Percentiles rank a stretch among this genome's conserved stretches.
These are phyloP conservation scores for Cyclophora punctaria DNA, from an alignment of 2,888 invertebrate genomes.

Conservation along the genomic window DNA sequence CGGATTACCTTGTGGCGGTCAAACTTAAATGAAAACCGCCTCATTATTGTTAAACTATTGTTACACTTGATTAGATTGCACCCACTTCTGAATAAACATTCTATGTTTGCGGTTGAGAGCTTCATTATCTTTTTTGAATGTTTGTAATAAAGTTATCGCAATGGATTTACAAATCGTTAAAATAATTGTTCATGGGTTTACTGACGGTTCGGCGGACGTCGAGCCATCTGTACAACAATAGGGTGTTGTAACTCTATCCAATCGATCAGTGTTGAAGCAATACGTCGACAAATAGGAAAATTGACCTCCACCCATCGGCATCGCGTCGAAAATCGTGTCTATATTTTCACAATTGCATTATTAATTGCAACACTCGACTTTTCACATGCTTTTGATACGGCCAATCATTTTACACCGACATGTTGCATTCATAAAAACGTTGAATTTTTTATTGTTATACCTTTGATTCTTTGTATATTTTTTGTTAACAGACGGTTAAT, in stretches of 20 bases:
- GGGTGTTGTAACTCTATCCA: constrained; percentile 25
- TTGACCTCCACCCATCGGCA: constrained; percentile 19
- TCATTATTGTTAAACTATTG: too few relatives aligned
- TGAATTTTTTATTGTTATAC: constrained; percentile 9
- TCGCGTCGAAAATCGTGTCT: constrained; percentile 12
- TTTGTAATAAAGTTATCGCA: constrained; percentile 3
- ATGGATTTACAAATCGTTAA: constrained; percentile 11
- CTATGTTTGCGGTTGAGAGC: too few relatives aligned
- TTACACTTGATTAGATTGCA: too few relatives aligned
- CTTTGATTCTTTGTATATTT: constrained; percentile 9
- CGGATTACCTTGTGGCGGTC: too few relatives aligned
- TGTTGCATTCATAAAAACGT: background rate
- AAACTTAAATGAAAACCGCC: too few relatives aligned
- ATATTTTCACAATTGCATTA: constrained; percentile 22
- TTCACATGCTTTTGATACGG: constrained; percentile 15
- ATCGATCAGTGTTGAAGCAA: constrained; percentile 28
- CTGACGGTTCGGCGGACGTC: constrained; percentile 7
- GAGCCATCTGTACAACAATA: constrained; percentile 15
- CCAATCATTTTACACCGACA: constrained; percentile 10
- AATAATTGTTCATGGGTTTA: constrained; percentile 18
- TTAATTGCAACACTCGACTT: constrained; percentile 17
- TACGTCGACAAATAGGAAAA: constrained; percentile 20
- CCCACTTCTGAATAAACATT: too few relatives aligned
- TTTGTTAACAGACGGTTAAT: constrained; percentile 10
- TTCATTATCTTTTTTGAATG: too few relatives aligned